Conservation (phyloP, 2,888 invertebrate genomes). For the Iphiclides podalirius region DNA sequence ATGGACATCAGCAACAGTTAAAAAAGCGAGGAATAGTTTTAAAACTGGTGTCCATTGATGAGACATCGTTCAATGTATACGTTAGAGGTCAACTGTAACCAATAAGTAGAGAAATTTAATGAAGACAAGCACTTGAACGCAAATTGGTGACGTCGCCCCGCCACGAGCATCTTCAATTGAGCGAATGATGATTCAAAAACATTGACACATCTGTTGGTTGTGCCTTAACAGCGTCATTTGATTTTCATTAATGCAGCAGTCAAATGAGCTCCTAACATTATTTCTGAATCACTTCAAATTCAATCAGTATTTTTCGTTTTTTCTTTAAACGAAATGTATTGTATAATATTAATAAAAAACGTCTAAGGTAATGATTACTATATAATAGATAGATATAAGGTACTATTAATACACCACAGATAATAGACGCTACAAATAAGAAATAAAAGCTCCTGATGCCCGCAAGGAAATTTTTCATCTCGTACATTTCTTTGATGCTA, state of each 20-base stretch:
- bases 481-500: background rate
- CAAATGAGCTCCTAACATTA: too few relatives aligned
- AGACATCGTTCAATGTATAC: too few relatives aligned
- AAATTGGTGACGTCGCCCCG: constrained; percentile 33
- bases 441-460: constrained; percentile 5
- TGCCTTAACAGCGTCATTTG: constrained; percentile 37
- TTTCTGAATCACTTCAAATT: too few relatives aligned
- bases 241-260: constrained; percentile 29
- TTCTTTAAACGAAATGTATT: background rate
- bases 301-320: too few relatives aligned
- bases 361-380: background rate
- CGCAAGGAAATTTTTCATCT: constrained; percentile 16
- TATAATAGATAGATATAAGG: too few relatives aligned
- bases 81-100: constrained; percentile 22
- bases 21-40: too few relatives aligned
- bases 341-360: background rate
- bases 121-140: constrained; percentile 28
- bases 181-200: constrained; percentile 57
- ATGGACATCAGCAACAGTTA: too few relatives aligned
- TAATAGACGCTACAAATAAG: constrained; percentile 12
- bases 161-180: constrained; percentile 50
- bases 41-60: too few relatives aligned
- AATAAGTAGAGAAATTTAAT: constrained; percentile 28
- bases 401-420: constrained; percentile 1
- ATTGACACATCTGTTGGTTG: constrained; percentile 44